These are phyloP conservation scores for Oligia latruncula DNA, from an alignment of 2,888 invertebrate genomes.

Conservation along the genomic window DNA sequence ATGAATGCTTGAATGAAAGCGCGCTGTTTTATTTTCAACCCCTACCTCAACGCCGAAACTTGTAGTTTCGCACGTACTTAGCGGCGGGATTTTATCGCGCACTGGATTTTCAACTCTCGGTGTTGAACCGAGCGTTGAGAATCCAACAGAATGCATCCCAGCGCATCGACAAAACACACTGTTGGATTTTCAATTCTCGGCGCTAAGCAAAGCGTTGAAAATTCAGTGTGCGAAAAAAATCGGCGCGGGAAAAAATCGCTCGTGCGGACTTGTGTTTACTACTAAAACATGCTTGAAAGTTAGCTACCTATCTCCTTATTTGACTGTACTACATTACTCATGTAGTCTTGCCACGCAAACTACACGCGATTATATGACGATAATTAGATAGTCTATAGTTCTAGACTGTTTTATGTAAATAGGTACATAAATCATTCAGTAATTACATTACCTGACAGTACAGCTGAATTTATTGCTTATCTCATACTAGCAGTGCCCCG, in stretches of 20 bases:
- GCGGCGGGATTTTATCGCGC: too few relatives aligned
- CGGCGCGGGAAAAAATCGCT: too few relatives aligned
- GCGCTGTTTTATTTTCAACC: background rate
- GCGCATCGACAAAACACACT: too few relatives aligned
- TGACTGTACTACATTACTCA: slow-evolving; percentile 32
- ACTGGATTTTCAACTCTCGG: too few relatives aligned
- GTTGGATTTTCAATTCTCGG: too few relatives aligned
- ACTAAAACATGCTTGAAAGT: background rate
- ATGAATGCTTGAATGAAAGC: background rate
- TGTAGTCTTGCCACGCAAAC: slow-evolving; percentile 37
- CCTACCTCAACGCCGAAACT: background rate
- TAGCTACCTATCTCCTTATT: background rate
- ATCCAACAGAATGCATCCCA: too few relatives aligned
- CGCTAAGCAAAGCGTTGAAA: too few relatives aligned
- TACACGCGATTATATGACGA: slow-evolving; percentile 41
- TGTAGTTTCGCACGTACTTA: background rate
- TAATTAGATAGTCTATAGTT: slow-evolving; percentile 63
- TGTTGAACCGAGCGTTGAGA: too few relatives aligned
- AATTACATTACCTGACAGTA: slow-evolving; percentile 1
- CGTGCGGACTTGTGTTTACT: background rate
- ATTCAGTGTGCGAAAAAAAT: too few relatives aligned
- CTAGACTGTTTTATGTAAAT: slow-evolving; percentile 54
- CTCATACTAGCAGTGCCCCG: too few relatives aligned
- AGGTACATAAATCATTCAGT: slow-evolving; percentile 8
- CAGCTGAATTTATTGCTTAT: background rate